These are phyloP conservation scores for Saguinus midas DNA, from an alignment of 2,113 vertebrate species.

Conservation along the genomic window DNA sequence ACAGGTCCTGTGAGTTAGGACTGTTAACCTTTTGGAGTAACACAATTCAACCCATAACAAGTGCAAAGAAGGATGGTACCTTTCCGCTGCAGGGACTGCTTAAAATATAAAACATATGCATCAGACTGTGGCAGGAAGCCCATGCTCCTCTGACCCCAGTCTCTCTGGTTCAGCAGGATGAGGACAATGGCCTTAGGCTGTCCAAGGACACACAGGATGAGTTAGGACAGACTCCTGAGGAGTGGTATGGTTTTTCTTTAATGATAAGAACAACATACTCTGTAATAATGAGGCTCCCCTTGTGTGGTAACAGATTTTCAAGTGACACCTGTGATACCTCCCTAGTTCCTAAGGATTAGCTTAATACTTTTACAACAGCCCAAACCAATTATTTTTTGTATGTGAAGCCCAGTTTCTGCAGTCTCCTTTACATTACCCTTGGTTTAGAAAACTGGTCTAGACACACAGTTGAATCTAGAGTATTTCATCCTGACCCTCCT, in stretches of 20 bases:
- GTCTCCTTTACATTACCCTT: not conserved
- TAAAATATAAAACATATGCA: not conserved
- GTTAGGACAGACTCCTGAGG: not conserved
- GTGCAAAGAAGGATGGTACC: not conserved
- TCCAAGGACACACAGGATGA: not conserved
- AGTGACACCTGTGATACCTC: not conserved
- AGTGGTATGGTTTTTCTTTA: not conserved
- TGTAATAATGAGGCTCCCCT: not conserved
- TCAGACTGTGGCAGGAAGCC: not conserved
- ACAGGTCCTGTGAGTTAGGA: not conserved
- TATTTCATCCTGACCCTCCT: not conserved
- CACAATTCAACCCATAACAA: not conserved
- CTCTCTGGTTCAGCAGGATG: not conserved
- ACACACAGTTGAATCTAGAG: not conserved
- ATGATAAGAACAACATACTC: not conserved
- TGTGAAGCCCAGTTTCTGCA: not conserved
- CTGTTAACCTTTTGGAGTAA: not conserved
- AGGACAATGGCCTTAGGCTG: not conserved
- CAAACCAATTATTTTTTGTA: not conserved
- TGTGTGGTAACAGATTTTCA: not conserved
- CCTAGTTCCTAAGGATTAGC: not conserved
- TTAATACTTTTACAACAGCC: not conserved
- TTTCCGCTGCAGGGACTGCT: not conserved
- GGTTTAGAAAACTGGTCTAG: not conserved
- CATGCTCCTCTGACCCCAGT: rapidly evolving